Percentiles rank a stretch among this genome's conserved stretches.
phyloP scores from a whole-genome alignment of 2,797 vertebrate genomes.

The Clarias fuscus region DNA sequence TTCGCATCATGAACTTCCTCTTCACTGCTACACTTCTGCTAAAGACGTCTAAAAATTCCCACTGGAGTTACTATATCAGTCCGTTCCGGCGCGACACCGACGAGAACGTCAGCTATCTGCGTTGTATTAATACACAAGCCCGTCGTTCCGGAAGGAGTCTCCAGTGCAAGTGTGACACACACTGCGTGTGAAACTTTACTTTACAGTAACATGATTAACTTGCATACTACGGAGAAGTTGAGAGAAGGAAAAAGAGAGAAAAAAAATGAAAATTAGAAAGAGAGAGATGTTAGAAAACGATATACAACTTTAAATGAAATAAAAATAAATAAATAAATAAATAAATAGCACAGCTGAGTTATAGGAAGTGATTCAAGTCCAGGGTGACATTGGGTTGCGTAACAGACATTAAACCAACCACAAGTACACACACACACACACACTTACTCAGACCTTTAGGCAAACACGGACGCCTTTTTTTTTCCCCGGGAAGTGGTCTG shows the following conservation, averaged over 20 bases:
- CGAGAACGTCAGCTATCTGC: background rate
- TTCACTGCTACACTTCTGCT: background rate
- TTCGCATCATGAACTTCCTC: background rate
- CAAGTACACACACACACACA: slow-evolving; percentile 4
- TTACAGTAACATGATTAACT: background rate
- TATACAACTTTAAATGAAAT: background rate
- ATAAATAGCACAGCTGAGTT: background rate
- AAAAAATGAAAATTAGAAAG: background rate
- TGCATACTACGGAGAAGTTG: background rate
- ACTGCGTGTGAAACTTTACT: too few species aligned
- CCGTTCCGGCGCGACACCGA: background rate
- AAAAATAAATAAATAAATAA: background rate
- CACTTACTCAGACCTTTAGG: background rate
- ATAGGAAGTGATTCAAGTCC: background rate
- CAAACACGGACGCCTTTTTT: background rate
- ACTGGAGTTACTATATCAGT: background rate
- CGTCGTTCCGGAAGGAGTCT: background rate
- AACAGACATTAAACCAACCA: background rate
- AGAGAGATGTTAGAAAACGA: background rate
- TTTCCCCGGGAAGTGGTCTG: too few species aligned
- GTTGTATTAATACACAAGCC: background rate
- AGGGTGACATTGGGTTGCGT: background rate
- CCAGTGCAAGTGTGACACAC: background rate
- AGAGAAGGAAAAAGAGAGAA: background rate
- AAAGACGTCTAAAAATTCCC: background rate